Percentiles rank a stretch among this genome's conserved stretches.
Conservation (phyloP, 2,113 vertebrate species). For the Leptobrachium leishanense region DNA sequence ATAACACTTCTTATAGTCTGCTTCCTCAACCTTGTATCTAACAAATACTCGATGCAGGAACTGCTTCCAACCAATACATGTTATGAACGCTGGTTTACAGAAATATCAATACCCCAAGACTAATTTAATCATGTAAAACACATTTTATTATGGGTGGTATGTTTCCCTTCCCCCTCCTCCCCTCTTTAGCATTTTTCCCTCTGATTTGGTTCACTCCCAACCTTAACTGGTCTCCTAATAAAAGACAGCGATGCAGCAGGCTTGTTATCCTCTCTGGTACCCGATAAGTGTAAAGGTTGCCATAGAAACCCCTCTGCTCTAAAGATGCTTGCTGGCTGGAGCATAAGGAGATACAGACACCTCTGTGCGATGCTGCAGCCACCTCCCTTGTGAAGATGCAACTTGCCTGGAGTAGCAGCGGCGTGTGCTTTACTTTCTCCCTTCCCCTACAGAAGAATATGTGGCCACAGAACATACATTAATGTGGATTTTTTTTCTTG, state of each 20-base stretch:
- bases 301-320: slow-evolving; percentile 30
- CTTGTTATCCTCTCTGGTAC: slow-evolving; percentile 35
- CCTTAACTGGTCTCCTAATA: slow-evolving; percentile 4
- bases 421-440: background rate
- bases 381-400: slow-evolving; percentile 27
- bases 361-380: slow-evolving; percentile 19
- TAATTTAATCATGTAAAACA: no score
- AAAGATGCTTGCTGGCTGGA: slow-evolving; percentile 28
- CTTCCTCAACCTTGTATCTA: no score
- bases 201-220: background rate
- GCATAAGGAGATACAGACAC: slow-evolving; percentile 13
- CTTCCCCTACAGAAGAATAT: background rate
- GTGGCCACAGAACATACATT: no score
- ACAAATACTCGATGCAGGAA: no score
- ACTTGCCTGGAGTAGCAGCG: slow-evolving; percentile 32
- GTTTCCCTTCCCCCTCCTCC: background rate
- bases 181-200: background rate
- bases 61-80: no score
- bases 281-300: slow-evolving; percentile 40
- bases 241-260: slow-evolving; percentile 14
- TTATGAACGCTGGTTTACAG: no score
- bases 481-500: no score
- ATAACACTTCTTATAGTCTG: no score
- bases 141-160: no score
- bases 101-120: no score